Evolutionary conservation across 2,888 invertebrate species (phyloP), one percentile per base, ranked within the genome.

Genomic region (Patella pellucida): DNA sequence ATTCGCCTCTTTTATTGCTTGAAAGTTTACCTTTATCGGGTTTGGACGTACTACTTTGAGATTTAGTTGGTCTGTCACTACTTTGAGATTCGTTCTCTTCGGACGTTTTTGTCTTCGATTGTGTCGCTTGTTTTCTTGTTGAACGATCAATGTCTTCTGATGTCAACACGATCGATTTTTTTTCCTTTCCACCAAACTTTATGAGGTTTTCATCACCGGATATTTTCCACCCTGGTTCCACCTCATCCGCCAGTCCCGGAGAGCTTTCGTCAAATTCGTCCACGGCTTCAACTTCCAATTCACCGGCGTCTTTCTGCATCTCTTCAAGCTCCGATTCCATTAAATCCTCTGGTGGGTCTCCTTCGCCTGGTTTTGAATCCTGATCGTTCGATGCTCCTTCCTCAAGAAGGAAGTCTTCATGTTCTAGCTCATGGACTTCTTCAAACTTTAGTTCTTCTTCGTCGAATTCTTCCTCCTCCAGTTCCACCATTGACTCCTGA

Each of bases 121-220:
- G 41, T 41, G 7, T 41, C 70, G 85, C 83, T 79, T 89, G 89
- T 73, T 86, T 41, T 41, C 41, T 41, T 41, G 41, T 9, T 41
- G 41, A 41, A 41, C 41, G 9, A 41, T 62, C 41, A 41, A 41
- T 41, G 9, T 7, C 41, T 0, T 41, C 41, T 41, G 41, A 9
- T 41, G 41, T 41, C 41, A 41, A 41, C 9, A 41, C 69, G 27
- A 1, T 31, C 23, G 19, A 23, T 62, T 19, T 14, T 11, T 19
- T 62, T 12, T 3, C 12, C 19, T 52, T 73, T 76, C 76, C 76
- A 52, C 73, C 78, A 54, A 74, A 68, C 52, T 73, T 78, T 73
- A 76, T 74, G 50, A 69, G 72, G 50, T 54, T 76, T 76, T 76
- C 78, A 71, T 62, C 31, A 68, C 79, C 79, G 69, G 77, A 56